Evolutionary conservation across 2,797 vertebrate genomes (phyloP).

Genomic region (Anomalospiza imberbis): DNA sequence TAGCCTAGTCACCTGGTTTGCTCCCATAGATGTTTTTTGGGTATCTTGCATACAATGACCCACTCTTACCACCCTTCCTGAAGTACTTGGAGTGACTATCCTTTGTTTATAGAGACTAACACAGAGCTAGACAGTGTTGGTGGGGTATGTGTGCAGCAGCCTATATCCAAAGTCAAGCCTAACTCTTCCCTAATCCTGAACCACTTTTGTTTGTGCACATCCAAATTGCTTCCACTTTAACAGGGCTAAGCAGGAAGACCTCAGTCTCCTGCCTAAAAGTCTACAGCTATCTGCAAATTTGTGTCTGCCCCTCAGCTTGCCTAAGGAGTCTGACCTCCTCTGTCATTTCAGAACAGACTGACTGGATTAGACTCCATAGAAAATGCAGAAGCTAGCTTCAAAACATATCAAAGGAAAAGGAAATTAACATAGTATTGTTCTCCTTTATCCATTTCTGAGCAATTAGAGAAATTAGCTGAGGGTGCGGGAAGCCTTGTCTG

Average conservation of each 20-base stretch:
- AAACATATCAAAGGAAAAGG: neutral
- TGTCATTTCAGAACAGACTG: neutral
- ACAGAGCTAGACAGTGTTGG: neutral
- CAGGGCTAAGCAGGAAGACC: neutral
- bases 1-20: neutral
- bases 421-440: neutral
- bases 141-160: neutral
- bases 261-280: neutral
- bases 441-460: neutral
- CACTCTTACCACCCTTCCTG: neutral
- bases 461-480: neutral
- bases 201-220: neutral
- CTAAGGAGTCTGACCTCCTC: neutral
- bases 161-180: neutral
- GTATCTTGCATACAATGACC: neutral
- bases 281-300: neutral
- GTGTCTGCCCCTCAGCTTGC: neutral
- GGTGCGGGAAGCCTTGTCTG: neutral
- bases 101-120: neutral
- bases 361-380: neutral
- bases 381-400: neutral
- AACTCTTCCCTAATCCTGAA: neutral
- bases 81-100: neutral
- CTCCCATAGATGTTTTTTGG: neutral
- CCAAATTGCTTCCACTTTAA: neutral